Base-by-base conservation (phyloP, 2,797 vertebrate species). In the Platalea minor region DNA sequence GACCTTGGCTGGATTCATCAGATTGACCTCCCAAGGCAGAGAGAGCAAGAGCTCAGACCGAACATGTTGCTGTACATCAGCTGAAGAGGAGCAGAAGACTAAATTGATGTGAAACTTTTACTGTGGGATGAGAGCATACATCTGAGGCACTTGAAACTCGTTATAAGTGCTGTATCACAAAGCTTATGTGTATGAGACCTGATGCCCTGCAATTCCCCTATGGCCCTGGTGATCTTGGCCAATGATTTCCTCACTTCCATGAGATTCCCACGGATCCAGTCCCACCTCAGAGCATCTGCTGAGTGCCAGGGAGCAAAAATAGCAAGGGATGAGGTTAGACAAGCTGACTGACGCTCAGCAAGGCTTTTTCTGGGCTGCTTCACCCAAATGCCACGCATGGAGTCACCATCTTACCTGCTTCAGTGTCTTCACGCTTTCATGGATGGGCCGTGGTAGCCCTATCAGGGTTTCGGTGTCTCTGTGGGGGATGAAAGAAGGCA, bases 401-500 rank as follows among this genome's bases (percentile, higher is more conserved):
- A 64, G 61, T 17, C 60, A 65, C 41, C 57, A 5, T 7, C 59
- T 98, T 85, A 99, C 99, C 99, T 99, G 99, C 97, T 99, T 99
- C 35, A 99, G 98, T 26, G 99, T 99, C 98, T 99, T 99, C 95
- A 99, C 99, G 3, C 99, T 99, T 88, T 99, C 99, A 0, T 99
- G 99, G 95, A 99, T 99, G 9, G 99, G 99, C 83, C 99, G 98
- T 3, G 99, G 99, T 15, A 99, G 97, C 67, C 99, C 99, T 65
- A 99, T 99, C 61, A 99, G 98, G 41, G 99, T 99, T 20, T 99
- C 99, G 0, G 98, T 99, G 98, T 99, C 99, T 95, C 99, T 99
- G 91, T 31, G 61, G 39, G 9, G 11, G n/a, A 94, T 48, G 53
- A 59, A 25, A 11, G 41, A 33, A 43, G 45, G n/a, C 56, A 18